Evolutionary conservation across 2,113 vertebrate genomes (phyloP).

Genomic region (Murina feae): DNA sequence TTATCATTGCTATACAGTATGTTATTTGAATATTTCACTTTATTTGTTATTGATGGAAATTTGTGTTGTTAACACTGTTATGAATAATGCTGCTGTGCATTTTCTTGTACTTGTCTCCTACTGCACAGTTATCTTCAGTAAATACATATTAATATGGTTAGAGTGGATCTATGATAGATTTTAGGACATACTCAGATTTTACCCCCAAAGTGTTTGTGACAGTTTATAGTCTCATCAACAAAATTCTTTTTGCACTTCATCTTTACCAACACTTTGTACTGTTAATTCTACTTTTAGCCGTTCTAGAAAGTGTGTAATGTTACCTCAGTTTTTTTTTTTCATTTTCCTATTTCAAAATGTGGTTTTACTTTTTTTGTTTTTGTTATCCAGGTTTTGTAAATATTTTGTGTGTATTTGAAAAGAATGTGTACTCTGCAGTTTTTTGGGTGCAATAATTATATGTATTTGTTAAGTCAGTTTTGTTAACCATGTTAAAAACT

Average conservation of each 20-base stretch:
- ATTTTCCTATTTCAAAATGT: background rate
- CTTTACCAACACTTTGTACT: background rate
- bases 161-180: background rate
- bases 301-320: background rate
- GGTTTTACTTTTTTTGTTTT: background rate
- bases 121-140: background rate
- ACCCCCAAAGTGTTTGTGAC: background rate
- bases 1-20: background rate
- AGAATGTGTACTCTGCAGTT: background rate
- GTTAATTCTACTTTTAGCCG: conserved; percentile 1
- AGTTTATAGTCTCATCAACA: background rate
- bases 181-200: background rate
- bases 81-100: background rate
- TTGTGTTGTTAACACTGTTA: background rate
- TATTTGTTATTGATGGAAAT: background rate
- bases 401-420: background rate
- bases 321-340: background rate
- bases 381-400: background rate
- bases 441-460: background rate
- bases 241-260: background rate
- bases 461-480: background rate
- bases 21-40: background rate
- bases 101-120: background rate
- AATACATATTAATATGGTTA: background rate
- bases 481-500: background rate